These are phyloP conservation scores for Todiramphus saurophagus DNA, from an alignment of 2,113 vertebrate species.

Conservation along the genomic window DNA sequence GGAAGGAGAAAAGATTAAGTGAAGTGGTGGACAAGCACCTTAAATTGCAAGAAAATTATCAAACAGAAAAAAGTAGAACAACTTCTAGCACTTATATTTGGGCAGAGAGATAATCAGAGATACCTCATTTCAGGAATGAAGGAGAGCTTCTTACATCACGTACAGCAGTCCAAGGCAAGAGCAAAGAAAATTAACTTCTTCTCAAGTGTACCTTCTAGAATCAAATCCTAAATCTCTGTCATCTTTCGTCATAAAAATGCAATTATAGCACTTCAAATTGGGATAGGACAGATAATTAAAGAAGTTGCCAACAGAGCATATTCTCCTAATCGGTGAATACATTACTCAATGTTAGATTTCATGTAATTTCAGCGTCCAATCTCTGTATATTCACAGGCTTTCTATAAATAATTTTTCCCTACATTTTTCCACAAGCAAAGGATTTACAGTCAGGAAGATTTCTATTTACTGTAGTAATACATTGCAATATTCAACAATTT, in stretches of 20 bases:
- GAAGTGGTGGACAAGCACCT: neutral
- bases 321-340: neutral
- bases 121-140: neutral
- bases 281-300: neutral
- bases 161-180: neutral
- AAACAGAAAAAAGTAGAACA: neutral
- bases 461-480: neutral
- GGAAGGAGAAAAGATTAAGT: neutral
- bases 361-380: neutral
- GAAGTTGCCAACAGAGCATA: neutral
- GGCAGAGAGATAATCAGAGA: neutral
- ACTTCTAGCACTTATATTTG: neutral
- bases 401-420: neutral
- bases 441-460: neutral
- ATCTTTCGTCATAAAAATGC: neutral
- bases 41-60: neutral
- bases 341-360: neutral
- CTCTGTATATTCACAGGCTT: neutral
- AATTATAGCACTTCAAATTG: neutral
- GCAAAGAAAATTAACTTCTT: neutral
- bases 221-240: neutral
- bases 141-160: neutral
- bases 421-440: neutral
- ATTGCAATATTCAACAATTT: neutral
- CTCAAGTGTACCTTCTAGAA: neutral